Evolutionary conservation across 2,888 invertebrate genomes (phyloP).

Genomic region (Drosophila tripunctata): DNA sequence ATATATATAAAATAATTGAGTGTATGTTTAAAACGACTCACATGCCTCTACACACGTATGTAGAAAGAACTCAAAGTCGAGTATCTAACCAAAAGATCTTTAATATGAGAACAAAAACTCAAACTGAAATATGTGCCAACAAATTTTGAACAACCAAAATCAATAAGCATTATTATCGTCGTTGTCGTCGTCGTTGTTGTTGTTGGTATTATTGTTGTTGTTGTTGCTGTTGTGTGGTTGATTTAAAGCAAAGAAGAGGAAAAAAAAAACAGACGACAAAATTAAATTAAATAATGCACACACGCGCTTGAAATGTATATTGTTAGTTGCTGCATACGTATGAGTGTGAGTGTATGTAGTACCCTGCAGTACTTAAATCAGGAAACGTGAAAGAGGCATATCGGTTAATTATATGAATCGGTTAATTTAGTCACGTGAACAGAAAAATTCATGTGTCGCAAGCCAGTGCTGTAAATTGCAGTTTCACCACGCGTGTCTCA

Average conservation of each 20-base stretch:
- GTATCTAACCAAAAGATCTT: slow-evolving; percentile 33
- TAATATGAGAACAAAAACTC: too few species aligned
- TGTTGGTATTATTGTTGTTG: too few species aligned
- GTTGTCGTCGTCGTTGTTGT: too few species aligned
- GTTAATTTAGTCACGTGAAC: too few species aligned
- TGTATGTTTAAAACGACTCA: slow-evolving; percentile 13
- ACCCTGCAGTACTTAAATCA: too few species aligned
- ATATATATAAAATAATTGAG: neutral
- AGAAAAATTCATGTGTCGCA: too few species aligned
- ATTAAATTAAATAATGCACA: slow-evolving; percentile 65
- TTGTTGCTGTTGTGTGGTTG: too few species aligned
- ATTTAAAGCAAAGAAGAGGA: slow-evolving; percentile 7
- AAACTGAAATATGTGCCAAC: slow-evolving; percentile 33
- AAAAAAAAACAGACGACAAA: slow-evolving; percentile 15
- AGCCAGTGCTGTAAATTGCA: too few species aligned
- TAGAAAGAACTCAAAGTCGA: slow-evolving; percentile 16
- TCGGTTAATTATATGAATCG: too few species aligned
- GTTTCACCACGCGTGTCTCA: too few species aligned
- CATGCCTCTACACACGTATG: neutral
- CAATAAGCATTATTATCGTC: slow-evolving; percentile 36
- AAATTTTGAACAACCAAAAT: slow-evolving; percentile 25
- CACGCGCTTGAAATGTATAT: slow-evolving; percentile 50
- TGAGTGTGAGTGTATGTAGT: neutral
- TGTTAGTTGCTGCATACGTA: slow-evolving; percentile 4
- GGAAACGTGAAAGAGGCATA: too few species aligned